Percentiles rank a stretch among this genome's conserved stretches.
These are phyloP conservation scores for Adela reaumurella DNA, from an alignment of 2,888 invertebrate genomes.

Conservation along the genomic window DNA sequence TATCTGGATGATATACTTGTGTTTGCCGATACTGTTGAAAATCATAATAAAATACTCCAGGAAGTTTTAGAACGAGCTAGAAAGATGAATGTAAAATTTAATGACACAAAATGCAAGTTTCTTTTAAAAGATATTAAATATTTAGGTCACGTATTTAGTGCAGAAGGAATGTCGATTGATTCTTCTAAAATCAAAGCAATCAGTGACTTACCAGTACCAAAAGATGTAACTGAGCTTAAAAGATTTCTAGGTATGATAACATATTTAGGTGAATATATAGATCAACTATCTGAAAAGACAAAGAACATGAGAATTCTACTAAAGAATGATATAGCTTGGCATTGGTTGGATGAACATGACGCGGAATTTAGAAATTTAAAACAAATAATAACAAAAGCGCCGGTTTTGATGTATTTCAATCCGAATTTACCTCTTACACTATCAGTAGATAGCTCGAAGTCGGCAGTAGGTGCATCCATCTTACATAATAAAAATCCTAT, in stretches of 20 bases:
- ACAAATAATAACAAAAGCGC: not conserved
- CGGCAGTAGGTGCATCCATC: constrained; percentile 13
- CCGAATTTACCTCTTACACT: constrained; percentile 1
- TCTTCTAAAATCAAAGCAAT: constrained; percentile 10
- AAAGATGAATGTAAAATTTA: constrained; percentile 19
- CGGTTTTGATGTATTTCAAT: constrained; percentile 3
- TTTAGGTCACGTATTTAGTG: constrained; percentile 14
- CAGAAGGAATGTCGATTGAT: no score
- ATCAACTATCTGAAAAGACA: constrained; percentile 12
- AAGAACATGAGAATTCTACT: not conserved
- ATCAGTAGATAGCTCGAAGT: constrained; percentile 11
- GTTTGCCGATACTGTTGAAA: constrained; percentile 4
- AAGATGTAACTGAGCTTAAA: constrained; percentile 16
- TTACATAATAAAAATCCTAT: constrained; percentile 10
- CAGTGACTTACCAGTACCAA: constrained; percentile 10
- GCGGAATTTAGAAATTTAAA: not conserved
- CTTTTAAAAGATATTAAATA: constrained; percentile 15
- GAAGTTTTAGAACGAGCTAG: constrained; percentile 14
- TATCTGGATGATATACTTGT: constrained; percentile 20
- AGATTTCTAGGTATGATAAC: constrained; percentile 16
- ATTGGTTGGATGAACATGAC: constrained; percentile 3
- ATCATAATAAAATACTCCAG: constrained; percentile 15
- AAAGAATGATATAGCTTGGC: constrained; percentile 1
- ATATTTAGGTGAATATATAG: constrained; percentile 15
- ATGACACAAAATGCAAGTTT: constrained; percentile 17